Conservation (phyloP, 2,888 invertebrate species). For the Eupithecia centaureata region DNA sequence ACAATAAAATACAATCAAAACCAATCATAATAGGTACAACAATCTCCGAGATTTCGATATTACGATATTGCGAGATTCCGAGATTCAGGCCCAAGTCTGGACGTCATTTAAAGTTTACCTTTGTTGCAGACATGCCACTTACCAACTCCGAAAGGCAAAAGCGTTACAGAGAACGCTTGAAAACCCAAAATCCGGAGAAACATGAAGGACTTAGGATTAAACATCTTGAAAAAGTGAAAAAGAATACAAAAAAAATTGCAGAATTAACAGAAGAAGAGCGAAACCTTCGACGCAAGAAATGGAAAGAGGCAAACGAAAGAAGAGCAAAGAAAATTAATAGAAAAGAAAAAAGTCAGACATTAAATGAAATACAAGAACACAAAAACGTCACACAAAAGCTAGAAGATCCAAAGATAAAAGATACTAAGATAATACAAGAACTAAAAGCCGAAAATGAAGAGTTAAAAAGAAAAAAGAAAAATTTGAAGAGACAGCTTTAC, state of each 20-base stretch:
- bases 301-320: slow-evolving; percentile 3
- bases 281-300: slow-evolving; percentile 8
- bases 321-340: slow-evolving; percentile 4
- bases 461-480: slow-evolving; percentile 2
- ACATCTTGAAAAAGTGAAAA: background rate
- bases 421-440: slow-evolving; percentile 13
- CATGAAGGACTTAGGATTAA: slow-evolving; percentile 8
- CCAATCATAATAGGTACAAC: background rate
- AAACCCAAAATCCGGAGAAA: slow-evolving; percentile 7
- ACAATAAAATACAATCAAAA: too few relatives aligned
- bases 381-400: slow-evolving; percentile 10
- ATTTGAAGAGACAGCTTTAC: slow-evolving; percentile 16
- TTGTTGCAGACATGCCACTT: slow-evolving; percentile 9
- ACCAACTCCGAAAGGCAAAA: slow-evolving; percentile 8
- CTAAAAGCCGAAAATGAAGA: slow-evolving; percentile 17
- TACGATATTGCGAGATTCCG: background rate
- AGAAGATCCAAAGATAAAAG: slow-evolving; percentile 3
- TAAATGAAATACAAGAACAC: slow-evolving; percentile 10
- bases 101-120: slow-evolving; percentile 5
- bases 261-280: slow-evolving; percentile 9
- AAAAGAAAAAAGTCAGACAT: background rate
- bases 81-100: background rate
- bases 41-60: too few relatives aligned
- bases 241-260: slow-evolving; percentile 6
- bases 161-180: slow-evolving; percentile 6